Evolutionary conservation across 1,140 invertebrate species (phyloP).

Genomic region (Zeugodacus cucurbitae): DNA sequence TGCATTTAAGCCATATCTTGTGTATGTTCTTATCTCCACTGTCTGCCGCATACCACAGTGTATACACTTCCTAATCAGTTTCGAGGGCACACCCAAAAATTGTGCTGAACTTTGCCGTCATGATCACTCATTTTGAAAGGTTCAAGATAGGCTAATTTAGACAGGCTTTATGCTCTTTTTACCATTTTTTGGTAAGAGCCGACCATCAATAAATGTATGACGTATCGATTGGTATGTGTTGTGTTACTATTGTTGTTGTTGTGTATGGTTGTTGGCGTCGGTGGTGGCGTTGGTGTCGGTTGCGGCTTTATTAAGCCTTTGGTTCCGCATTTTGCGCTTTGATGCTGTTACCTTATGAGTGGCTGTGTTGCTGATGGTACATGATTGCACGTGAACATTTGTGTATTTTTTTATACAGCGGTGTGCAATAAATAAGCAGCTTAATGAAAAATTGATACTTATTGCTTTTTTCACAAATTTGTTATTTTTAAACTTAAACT

Average conservation of each 20-base stretch:
- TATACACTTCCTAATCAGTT: not conserved
- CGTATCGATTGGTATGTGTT: not conserved
- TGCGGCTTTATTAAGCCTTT: not conserved
- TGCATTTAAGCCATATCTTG: not conserved
- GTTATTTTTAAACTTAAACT: no score
- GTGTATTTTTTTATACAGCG: not conserved
- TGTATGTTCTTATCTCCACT: not conserved
- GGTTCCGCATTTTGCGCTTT: not conserved
- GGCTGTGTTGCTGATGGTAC: not conserved
- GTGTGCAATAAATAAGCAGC: no score
- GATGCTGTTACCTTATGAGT: not conserved
- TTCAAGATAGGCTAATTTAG: not conserved
- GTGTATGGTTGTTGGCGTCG: not conserved
- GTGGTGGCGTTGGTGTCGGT: not conserved
- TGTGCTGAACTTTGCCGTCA: constrained; percentile 7
- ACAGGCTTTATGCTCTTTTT: not conserved
- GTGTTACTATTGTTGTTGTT: not conserved
- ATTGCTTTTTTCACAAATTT: no score
- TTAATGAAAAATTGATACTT: no score
- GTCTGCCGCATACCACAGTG: not conserved
- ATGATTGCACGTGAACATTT: not conserved
- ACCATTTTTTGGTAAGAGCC: not conserved
- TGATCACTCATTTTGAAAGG: constrained; percentile 1
- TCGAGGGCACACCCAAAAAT: not conserved
- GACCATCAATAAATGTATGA: not conserved